phyloP scores from a whole-genome alignment of 2,113 vertebrate genomes.

The Planiliza haematocheilus region DNA sequence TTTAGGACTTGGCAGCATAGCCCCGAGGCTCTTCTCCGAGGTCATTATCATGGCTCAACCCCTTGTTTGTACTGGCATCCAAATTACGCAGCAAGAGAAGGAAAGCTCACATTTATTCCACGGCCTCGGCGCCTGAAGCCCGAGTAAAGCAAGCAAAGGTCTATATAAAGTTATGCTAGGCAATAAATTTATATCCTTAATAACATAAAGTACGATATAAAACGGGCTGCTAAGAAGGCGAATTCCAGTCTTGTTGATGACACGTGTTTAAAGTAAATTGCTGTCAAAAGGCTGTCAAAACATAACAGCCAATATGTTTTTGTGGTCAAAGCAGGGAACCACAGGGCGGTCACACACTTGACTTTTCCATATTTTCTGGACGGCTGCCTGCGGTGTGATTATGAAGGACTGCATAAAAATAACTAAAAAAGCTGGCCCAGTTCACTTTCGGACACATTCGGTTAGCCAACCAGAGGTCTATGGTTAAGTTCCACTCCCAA shows the following conservation, averaged over 20 bases:
- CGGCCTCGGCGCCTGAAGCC: constrained; percentile 38
- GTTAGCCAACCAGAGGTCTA: constrained; percentile 11
- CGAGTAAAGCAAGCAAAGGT: constrained; percentile 14
- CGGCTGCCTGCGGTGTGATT: constrained; percentile 40
- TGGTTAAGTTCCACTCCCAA: not conserved
- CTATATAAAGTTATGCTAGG: constrained; percentile 61
- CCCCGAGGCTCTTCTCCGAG: constrained; percentile 46
- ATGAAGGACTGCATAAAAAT: constrained; percentile 43
- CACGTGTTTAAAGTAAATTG: constrained; percentile 40
- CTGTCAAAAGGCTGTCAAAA: constrained; percentile 68
- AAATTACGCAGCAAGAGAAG: constrained; percentile 42
- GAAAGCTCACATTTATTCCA: constrained; percentile 49
- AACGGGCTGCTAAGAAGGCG: constrained; percentile 37
- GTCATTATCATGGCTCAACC: constrained; percentile 52
- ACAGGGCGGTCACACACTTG: constrained; percentile 64
- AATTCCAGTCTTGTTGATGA: constrained; percentile 23
- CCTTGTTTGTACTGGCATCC: constrained; percentile 51
- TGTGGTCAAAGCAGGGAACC: constrained; percentile 63
- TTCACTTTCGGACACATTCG: constrained; percentile 3
- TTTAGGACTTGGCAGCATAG: constrained; percentile 25
- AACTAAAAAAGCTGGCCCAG: constrained; percentile 19
- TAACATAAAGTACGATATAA: constrained; percentile 40
- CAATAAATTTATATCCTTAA: constrained; percentile 57
- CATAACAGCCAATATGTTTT: constrained; percentile 66
- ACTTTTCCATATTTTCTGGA: constrained; percentile 69